phyloP scores from a whole-genome alignment of 2,888 invertebrate genomes.

The Fragum sueziense region DNA sequence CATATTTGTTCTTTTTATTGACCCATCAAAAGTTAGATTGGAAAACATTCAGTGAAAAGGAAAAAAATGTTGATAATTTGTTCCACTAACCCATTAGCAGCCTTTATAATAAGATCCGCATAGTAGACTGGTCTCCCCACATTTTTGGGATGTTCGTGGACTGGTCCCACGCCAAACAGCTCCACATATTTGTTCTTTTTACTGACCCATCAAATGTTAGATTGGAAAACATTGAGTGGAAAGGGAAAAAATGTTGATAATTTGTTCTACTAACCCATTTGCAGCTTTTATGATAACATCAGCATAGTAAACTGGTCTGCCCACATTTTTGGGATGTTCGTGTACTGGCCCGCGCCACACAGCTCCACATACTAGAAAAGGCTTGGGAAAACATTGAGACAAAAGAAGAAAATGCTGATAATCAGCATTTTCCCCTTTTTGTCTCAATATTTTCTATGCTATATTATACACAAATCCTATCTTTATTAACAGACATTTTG shows the following conservation, averaged over 20 bases:
- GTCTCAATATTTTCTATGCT: no score
- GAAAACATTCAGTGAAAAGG: no score
- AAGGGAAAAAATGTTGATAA: no score
- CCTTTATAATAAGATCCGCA: constrained; percentile 85
- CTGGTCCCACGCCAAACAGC: constrained; percentile 85
- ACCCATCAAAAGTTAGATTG: no score
- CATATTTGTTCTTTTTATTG: constrained; percentile 81
- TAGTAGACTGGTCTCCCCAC: constrained; percentile 85
- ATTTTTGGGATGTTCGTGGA: constrained; percentile 84
- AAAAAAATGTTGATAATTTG: no score
- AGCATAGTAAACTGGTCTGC: constrained; percentile 85
- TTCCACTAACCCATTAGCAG: constrained; percentile 57
- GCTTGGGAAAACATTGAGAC: no score
- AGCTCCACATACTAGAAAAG: constrained; percentile 86
- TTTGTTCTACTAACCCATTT: constrained; percentile 60
- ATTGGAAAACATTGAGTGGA: no score
- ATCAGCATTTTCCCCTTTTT: no score
- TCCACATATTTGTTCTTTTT: constrained; percentile 83
- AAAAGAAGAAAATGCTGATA: no score
- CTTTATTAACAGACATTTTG: no score
- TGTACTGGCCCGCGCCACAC: constrained; percentile 86
- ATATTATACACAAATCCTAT: no score
- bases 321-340: constrained; percentile 84
- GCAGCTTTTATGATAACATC: constrained; percentile 85
- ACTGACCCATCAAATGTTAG: constrained; percentile 83